A percentile compares a stretch with the other conserved stretches of the same genome.
These are phyloP conservation scores for Dasypus novemcinctus DNA, from an alignment of 2,113 vertebrate species.

Conservation along the genomic window DNA sequence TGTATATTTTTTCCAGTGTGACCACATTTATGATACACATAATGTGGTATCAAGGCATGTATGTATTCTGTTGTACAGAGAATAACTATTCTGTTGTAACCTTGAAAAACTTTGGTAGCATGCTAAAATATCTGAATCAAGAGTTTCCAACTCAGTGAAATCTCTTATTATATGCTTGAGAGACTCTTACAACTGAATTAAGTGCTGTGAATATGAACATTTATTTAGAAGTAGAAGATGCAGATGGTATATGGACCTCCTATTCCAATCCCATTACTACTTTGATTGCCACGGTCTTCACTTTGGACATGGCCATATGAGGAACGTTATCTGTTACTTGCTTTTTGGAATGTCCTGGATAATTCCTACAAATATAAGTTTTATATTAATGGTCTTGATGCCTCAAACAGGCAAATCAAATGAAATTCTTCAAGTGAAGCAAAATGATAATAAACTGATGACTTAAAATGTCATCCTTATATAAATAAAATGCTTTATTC, in stretches of 20 bases:
- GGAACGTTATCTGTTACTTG: not conserved
- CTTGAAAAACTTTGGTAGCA: conserved; percentile 19
- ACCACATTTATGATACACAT: not conserved
- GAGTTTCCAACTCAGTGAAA: conserved; percentile 23
- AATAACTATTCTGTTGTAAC: not conserved
- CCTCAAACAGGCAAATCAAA: not conserved
- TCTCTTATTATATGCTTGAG: conserved; percentile 29
- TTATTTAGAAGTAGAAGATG: conserved; percentile 24
- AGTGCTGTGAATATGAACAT: conserved; percentile 11
- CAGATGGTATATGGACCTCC: not conserved
- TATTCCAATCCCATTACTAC: not conserved
- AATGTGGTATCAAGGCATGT: not conserved
- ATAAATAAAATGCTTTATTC: conserved; percentile 11
- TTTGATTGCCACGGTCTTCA: not conserved
- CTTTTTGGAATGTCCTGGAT: conserved; percentile 2
- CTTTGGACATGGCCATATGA: not conserved
- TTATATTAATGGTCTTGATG: conserved; percentile 26
- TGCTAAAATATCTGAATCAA: conserved; percentile 12
- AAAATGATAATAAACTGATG: not conserved
- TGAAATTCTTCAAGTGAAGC: conserved; percentile 29
- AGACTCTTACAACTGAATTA: conserved; percentile 13
- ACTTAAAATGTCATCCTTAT: not conserved
- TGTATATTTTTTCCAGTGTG: not conserved
- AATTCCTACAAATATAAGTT: not conserved
- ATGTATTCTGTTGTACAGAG: not conserved